Evolutionary conservation across 2,797 vertebrate genomes (phyloP).

Genomic region (Nothura maculosa): DNA sequence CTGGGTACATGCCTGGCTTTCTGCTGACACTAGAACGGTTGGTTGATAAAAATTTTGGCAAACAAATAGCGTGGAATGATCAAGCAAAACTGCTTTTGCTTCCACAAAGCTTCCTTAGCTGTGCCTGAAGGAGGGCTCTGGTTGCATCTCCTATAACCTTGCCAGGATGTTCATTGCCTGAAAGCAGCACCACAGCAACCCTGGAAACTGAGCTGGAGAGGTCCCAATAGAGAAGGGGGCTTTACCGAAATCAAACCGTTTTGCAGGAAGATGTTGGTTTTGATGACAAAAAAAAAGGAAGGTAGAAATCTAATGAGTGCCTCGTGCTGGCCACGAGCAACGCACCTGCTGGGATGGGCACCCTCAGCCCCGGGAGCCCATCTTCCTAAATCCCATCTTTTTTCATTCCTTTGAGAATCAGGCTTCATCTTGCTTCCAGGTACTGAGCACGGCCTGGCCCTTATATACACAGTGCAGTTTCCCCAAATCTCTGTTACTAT

Average conservation of each 20-base stretch:
- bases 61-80: background rate
- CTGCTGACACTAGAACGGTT: background rate
- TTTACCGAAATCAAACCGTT: accelerated
- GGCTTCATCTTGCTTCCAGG: background rate
- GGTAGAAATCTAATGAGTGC: accelerated
- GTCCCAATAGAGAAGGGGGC: accelerated
- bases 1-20: background rate
- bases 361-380: accelerated
- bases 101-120: background rate
- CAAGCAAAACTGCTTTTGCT: background rate
- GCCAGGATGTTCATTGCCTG: background rate
- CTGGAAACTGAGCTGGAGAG: background rate
- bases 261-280: background rate
- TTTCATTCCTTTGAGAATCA: background rate
- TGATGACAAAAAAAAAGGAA: background rate
- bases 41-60: constrained; percentile 2
- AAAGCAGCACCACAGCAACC: background rate
- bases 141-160: background rate
- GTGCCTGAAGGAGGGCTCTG: background rate
- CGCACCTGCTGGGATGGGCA: background rate
- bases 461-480: background rate
- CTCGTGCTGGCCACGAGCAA: background rate
- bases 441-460: background rate
- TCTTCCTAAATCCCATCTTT: background rate
- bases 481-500: background rate